Conservation (phyloP, 1,140 invertebrate genomes). For the Stegodyphus dumicola region DNA sequence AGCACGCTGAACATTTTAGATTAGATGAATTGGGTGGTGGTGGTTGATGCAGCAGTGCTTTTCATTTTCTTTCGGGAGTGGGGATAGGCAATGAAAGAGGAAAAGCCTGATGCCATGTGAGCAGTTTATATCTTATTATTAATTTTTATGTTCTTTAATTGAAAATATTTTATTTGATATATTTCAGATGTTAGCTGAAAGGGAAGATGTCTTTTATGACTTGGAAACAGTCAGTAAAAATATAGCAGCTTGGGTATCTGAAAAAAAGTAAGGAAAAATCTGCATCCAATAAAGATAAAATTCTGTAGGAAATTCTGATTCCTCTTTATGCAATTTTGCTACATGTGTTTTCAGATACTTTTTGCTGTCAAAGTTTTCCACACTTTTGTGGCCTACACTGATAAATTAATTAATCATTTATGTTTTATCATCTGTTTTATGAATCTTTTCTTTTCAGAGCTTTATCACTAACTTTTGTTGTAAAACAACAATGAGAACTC, state of each 20-base stretch:
- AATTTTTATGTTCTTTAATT: conserved; percentile 12
- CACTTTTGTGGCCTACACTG: too few species aligned
- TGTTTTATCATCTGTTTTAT: too few species aligned
- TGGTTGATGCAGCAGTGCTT: conserved; percentile 15
- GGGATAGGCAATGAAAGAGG: conserved; percentile 56
- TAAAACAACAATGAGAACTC: too few species aligned
- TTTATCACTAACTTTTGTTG: too few species aligned
- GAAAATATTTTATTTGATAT: background rate
- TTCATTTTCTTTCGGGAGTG: conserved; percentile 1
- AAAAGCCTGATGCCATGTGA: conserved; percentile 55
- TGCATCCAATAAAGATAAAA: background rate
- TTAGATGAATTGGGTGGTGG: conserved; percentile 33
- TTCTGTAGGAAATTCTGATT: too few species aligned
- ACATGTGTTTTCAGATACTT: too few species aligned
- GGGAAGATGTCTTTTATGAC: conserved; percentile 1
- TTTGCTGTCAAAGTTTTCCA: too few species aligned
- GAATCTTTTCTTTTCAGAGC: too few species aligned
- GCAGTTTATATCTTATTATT: background rate
- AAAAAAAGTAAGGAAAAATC: conserved; percentile 16
- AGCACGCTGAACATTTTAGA: conserved; percentile 29
- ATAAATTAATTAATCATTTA: too few species aligned
- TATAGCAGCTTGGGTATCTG: conserved; percentile 16
- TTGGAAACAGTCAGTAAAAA: background rate
- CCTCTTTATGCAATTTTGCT: too few species aligned
- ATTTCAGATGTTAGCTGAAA: conserved; percentile 12